A percentile compares a stretch with the other conserved stretches of the same genome.
These are phyloP conservation scores for Orthonevra nobilis DNA, from an alignment of 2,888 invertebrate species.

Conservation along the genomic window DNA sequence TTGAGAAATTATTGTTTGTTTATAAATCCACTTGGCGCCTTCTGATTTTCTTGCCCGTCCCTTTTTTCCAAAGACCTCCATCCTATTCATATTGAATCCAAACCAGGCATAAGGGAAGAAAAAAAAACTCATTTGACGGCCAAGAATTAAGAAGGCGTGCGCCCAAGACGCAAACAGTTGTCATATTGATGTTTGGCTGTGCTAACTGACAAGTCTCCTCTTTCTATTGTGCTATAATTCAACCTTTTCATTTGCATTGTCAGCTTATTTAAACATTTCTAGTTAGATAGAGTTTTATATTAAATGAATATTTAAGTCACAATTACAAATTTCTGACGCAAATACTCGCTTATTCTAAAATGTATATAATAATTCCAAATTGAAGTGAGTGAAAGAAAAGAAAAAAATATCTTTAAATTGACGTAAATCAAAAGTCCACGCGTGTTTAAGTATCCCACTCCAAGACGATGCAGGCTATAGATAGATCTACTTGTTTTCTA, in stretches of 20 bases:
- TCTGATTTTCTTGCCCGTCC: constrained; percentile 75
- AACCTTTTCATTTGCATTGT: constrained; percentile 74
- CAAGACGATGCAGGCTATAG: constrained; percentile 42
- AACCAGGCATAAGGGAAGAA: constrained; percentile 28
- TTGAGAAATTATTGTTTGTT: constrained; percentile 76
- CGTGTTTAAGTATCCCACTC: constrained; percentile 42
- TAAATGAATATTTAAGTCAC: constrained; percentile 23
- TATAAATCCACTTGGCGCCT: constrained; percentile 79
- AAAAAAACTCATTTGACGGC: too few relatives aligned
- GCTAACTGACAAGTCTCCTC: constrained; percentile 59
- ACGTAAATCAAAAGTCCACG: constrained; percentile 43
- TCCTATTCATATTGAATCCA: constrained; percentile 10
- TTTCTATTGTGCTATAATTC: constrained; percentile 70
- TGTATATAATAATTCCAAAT: neutral
- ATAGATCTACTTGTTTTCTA: constrained; percentile 28
- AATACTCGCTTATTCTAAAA: constrained; percentile 25
- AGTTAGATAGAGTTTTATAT: constrained; percentile 2
- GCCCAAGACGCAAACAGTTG: constrained; percentile 57
- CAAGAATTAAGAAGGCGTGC: constrained; percentile 36
- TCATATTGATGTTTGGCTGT: constrained; percentile 54
- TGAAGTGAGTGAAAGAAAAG: neutral
- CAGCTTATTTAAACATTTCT: constrained; percentile 63
- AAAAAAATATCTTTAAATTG: constrained; percentile 20
- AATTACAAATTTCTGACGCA: constrained; percentile 23
- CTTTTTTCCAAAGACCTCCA: constrained; percentile 35